Evolutionary conservation across 2,797 vertebrate genomes (phyloP).

Genomic region (Danio jaintianensis): DNA sequence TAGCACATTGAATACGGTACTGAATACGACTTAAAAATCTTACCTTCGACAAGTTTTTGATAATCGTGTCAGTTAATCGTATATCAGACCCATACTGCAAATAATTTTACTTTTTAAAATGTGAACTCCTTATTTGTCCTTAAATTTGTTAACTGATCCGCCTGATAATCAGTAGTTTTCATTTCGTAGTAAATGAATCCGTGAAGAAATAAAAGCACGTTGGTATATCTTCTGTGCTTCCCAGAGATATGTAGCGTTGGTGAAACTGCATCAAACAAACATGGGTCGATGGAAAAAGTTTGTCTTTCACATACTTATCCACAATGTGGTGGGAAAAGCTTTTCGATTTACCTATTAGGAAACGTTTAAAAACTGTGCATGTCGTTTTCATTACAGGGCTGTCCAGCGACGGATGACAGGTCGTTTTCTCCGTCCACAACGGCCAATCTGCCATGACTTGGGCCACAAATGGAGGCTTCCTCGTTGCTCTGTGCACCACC

Average conservation of each 20-base stretch:
- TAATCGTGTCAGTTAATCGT: constrained; percentile 4
- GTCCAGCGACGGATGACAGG: constrained; percentile 82
- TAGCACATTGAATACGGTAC: neutral
- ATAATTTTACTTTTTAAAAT: neutral
- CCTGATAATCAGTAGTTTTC: constrained; percentile 83
- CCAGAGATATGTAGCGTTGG: constrained; percentile 86
- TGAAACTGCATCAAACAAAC: constrained; percentile 85
- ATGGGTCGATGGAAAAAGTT: constrained; percentile 87
- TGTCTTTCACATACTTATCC: constrained; percentile 88
- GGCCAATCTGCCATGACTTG: constrained; percentile 78
- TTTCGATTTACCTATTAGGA: constrained; percentile 93
- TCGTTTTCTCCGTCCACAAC: constrained; percentile 87
- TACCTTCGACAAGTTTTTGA: constrained; percentile 41
- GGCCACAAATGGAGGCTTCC: constrained; percentile 79
- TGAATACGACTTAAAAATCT: constrained; percentile 17
- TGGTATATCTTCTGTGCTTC: constrained; percentile 86
- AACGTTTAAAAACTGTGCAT: constrained; percentile 86
- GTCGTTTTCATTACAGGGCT: constrained; percentile 83
- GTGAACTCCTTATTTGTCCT: neutral
- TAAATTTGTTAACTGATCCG: constrained; percentile 9
- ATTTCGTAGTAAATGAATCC: constrained; percentile 91
- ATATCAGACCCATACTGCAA: neutral
- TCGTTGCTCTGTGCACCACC: constrained; percentile 79
- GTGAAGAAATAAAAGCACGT: constrained; percentile 92
- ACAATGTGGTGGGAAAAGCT: constrained; percentile 83